phyloP scores from a whole-genome alignment of 2,888 invertebrate genomes.

The Agrochola lota region DNA sequence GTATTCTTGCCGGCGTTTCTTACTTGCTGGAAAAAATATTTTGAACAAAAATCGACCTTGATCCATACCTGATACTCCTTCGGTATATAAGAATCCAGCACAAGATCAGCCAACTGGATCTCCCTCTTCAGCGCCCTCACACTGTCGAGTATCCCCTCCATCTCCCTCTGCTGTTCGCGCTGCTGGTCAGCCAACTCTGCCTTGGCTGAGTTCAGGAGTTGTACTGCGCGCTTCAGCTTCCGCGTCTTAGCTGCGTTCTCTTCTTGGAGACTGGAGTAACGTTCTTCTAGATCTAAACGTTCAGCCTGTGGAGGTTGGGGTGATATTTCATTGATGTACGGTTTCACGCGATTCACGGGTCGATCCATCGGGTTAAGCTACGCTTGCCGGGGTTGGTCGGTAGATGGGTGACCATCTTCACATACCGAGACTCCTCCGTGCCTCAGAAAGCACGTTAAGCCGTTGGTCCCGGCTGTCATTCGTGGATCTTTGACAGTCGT shows the following conservation, averaged over 20 bases:
- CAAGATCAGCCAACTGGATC: constrained; percentile 96
- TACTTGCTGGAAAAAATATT: no score
- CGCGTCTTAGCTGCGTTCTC: constrained; percentile 98
- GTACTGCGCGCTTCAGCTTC: constrained; percentile 97
- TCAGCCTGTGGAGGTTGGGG: constrained; percentile 91
- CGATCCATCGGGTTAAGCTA: no score
- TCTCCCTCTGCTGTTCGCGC: constrained; percentile 98
- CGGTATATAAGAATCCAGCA: constrained; percentile 98
- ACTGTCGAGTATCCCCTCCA: constrained; percentile 98
- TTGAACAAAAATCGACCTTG: no score
- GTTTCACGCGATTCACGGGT: no score
- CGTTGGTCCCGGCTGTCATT: no score
- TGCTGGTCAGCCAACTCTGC: constrained; percentile 96
- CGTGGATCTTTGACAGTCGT: no score
- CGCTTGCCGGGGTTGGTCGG: no score
- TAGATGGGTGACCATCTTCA: no score
- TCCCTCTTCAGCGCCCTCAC: constrained; percentile 97
- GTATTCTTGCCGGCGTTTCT: no score
- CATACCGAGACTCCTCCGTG: no score
- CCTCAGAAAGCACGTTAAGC: no score
- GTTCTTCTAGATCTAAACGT: constrained; percentile 97
- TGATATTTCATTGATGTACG: background rate
- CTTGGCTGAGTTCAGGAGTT: constrained; percentile 96
- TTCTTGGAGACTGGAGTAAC: constrained; percentile 98
- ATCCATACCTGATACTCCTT: constrained; percentile 94